Evolutionary conservation across 2,888 invertebrate species (phyloP), one percentile per base, ranked within the genome.

Genomic region (Xestoiulus laeticollis): DNA sequence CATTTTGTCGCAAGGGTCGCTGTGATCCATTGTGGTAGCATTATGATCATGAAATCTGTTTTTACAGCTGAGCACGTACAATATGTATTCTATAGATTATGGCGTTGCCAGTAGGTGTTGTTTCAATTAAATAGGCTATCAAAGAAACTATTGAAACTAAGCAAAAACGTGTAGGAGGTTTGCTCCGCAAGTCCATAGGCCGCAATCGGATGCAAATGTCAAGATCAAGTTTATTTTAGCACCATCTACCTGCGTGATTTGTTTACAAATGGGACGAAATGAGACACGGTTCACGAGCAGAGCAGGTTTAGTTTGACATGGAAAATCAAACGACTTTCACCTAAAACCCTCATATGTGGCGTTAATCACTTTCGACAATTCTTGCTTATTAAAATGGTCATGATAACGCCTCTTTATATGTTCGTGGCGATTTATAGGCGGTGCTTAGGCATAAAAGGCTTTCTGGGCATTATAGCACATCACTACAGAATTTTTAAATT

Each of bases 201-300:
- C 78, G 78, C 78, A 30, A 30, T 78, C 78, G 78, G 78, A 78
- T 78, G 78, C 78, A 78, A 78, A 78, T 78, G 78, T 78, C 78
- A 78, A 78, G 78, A 78, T 78, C 78, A 78, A 26, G 30, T 78
- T 78, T 78, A 78, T 78, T 78, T 78, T 78, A 78, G 78, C 78
- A 14, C 78, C 26, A 30, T 78, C 78, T 12, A 30, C 30, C 78
- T 30, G 30, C 78, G 30, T 78, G 78, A 78, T 78, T 78, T 78
- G 78, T 78, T 78, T 78, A 78, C 78, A 30, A 78, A 78, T 30
- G 78, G 26, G 12, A 78, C 78, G 78, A 78, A 78, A 78, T 78
- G 14, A 30, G 78, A 78, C 78, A 78, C 30, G 78, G 30, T 78
- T 14, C 14, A 3, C 78, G 30, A 78, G 26, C 78, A 30, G 10